These are phyloP conservation scores for Hydrolagus affinis DNA, from an alignment of 2,113 vertebrate genomes.

Conservation along the genomic window DNA sequence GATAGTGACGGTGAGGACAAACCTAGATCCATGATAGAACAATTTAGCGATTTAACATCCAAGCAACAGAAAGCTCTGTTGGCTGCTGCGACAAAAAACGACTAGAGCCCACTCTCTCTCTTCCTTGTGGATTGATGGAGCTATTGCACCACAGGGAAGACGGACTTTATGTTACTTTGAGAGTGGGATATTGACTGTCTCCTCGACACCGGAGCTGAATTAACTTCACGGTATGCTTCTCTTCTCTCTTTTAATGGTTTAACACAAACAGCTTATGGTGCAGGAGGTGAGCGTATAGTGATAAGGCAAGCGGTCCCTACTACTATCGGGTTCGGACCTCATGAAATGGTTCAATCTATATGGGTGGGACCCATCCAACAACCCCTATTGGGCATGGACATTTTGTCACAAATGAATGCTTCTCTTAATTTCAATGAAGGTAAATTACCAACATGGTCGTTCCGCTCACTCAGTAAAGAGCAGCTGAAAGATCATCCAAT, in stretches of 20 bases:
- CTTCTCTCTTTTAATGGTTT: neutral
- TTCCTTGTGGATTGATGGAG: neutral
- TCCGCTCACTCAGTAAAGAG: neutral
- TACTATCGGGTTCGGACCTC: neutral
- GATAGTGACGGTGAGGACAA: no score
- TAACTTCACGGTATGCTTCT: neutral
- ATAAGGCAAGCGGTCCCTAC: no score
- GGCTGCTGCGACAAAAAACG: neutral
- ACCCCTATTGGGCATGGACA: neutral
- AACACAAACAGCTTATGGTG: neutral
- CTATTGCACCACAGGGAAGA: neutral
- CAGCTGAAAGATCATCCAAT: no score
- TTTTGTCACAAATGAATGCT: neutral
- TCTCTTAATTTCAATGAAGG: neutral
- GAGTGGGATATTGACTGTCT: neutral
- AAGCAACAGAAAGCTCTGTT: neutral
- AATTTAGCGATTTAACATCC: neutral
- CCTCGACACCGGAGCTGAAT: no score
- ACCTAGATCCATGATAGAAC: no score
- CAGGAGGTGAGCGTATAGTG: neutral
- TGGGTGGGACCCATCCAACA: neutral
- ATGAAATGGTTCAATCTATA: neutral
- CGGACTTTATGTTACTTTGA: neutral
- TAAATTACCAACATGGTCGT: neutral
- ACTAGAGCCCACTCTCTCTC: no score